These are phyloP conservation scores for Eulithis prunata DNA, from an alignment of 2,888 invertebrate genomes.

Conservation along the genomic window DNA sequence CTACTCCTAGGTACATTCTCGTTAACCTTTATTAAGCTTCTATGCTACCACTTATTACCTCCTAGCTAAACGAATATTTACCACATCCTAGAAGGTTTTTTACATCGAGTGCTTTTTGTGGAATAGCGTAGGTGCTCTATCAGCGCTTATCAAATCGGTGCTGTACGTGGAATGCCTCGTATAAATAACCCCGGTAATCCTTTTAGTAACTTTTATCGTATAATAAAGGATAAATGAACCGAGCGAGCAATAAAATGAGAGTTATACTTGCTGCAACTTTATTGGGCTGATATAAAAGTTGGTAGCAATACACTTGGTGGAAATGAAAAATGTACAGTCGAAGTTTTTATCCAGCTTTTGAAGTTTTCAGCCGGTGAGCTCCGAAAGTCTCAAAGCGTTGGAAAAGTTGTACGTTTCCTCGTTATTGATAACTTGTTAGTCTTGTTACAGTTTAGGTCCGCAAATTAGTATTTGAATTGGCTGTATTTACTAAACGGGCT, in stretches of 20 bases:
- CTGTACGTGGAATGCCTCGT: neutral
- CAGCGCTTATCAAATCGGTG: no score
- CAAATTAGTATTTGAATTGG: no score
- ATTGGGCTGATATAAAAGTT: slow-evolving; percentile 36
- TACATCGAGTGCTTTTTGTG: no score
- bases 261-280: slow-evolving; percentile 27
- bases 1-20: no score
- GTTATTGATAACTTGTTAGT: neutral
- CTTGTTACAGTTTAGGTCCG: no score
- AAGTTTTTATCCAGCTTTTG: slow-evolving; percentile 18
- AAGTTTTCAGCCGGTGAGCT: slow-evolving; percentile 10
- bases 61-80: no score
- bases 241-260: slow-evolving; percentile 22
- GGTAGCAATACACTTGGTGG: slow-evolving; percentile 24
- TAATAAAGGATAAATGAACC: slow-evolving; percentile 27
- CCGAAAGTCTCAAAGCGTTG: neutral
- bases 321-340: slow-evolving; percentile 38
- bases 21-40: no score
- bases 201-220: slow-evolving; percentile 20
- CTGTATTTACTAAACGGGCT: no score
- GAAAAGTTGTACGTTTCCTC: neutral
- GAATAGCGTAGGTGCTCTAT: no score
- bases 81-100: no score
- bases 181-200: slow-evolving; percentile 22
- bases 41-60: no score